Conservation (phyloP, 2,797 vertebrate genomes). For the Halcyon badia region DNA sequence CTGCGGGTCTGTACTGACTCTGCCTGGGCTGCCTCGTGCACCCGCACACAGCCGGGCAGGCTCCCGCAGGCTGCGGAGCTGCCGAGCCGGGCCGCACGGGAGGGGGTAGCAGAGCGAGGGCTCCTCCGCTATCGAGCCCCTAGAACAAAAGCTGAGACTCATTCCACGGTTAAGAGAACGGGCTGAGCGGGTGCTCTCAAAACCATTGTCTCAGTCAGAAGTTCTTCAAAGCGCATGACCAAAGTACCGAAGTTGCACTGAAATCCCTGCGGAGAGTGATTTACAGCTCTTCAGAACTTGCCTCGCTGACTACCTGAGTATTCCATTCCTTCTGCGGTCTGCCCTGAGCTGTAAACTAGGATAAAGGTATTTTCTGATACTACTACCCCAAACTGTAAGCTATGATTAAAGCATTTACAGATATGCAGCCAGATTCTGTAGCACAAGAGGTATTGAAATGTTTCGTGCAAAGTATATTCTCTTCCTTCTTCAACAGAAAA, state of each 20-base stretch:
- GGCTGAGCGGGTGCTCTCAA: background rate
- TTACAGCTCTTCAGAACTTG: background rate
- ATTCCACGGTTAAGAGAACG: no score
- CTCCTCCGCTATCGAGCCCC: no score
- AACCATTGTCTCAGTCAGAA: background rate
- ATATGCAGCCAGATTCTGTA: background rate
- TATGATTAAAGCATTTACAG: background rate
- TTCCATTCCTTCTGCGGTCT: background rate
- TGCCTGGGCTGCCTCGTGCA: background rate
- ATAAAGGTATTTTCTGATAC: background rate
- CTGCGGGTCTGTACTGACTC: background rate
- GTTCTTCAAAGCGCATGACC: background rate
- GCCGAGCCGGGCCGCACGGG: background rate
- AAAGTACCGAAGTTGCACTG: background rate
- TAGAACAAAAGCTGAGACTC: background rate
- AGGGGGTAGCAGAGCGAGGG: background rate
- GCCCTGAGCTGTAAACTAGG: background rate
- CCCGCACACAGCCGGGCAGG: background rate
- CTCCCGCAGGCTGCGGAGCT: background rate
- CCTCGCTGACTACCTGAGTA: background rate
- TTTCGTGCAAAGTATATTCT: background rate
- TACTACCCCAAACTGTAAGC: background rate
- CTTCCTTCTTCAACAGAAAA: background rate
- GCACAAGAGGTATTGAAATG: background rate
- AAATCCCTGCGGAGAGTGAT: background rate